Conservation (phyloP, 2,797 vertebrate genomes). For the Xerus rutilus region DNA sequence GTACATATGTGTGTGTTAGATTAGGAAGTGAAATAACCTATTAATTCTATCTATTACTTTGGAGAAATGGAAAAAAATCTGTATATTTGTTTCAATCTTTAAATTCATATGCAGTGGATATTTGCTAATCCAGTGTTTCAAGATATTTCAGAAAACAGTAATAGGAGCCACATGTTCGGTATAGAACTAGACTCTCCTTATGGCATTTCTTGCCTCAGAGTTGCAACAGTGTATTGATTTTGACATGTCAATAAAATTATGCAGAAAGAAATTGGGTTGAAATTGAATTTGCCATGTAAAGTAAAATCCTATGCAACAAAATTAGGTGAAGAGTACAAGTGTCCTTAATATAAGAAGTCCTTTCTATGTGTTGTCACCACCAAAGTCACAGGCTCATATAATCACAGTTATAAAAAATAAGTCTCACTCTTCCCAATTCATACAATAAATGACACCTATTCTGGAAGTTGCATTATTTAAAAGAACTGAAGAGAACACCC, state of each 20-base stretch:
- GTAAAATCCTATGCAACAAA: conserved; percentile 55
- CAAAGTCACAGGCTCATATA: not conserved
- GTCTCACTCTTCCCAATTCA: not conserved
- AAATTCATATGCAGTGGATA: not conserved
- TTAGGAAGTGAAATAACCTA: not conserved
- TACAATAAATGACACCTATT: not conserved
- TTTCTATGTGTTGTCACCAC: not conserved
- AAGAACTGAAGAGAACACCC: not conserved
- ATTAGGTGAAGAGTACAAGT: not conserved
- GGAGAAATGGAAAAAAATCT: not conserved
- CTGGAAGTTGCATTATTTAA: not conserved
- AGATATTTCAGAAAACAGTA: conserved; percentile 19
- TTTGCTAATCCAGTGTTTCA: not conserved
- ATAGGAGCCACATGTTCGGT: not conserved
- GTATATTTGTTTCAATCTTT: not conserved
- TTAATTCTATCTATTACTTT: not conserved
- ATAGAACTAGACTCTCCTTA: not conserved
- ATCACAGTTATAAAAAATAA: not conserved
- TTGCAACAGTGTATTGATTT: conserved; percentile 3
- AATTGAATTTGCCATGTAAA: conserved; percentile 55
- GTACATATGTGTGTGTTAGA: not conserved
- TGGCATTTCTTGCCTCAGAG: not conserved
- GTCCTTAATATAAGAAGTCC: conserved; percentile 6
- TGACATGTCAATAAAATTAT: conserved; percentile 47
- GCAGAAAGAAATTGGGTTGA: not conserved